phyloP scores from a whole-genome alignment of 2,888 invertebrate species.

The Ellobium chinense region DNA sequence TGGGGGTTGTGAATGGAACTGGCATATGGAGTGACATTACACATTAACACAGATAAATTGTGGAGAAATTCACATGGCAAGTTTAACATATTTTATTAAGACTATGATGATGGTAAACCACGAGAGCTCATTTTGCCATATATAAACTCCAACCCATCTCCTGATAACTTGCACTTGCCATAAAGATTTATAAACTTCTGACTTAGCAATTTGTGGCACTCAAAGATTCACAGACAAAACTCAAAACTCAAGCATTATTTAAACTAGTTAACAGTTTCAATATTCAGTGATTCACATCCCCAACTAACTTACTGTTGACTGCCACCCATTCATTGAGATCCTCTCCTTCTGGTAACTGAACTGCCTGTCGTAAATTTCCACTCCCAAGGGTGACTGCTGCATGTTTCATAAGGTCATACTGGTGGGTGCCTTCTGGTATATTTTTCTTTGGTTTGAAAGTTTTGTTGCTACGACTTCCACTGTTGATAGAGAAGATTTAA shows the following conservation, averaged over 20 bases:
- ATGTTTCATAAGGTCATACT: slow-evolving; percentile 98
- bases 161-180: too few species aligned
- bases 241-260: background rate
- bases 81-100: too few species aligned
- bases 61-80: too few species aligned
- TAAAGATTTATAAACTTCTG: too few species aligned
- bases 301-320: slow-evolving; percentile 92
- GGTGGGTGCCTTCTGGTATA: slow-evolving; percentile 98
- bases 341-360: slow-evolving; percentile 98
- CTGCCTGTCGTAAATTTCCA: slow-evolving; percentile 96
- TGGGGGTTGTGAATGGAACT: too few species aligned
- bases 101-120: too few species aligned
- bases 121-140: too few species aligned
- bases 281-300: background rate
- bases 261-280: too few species aligned
- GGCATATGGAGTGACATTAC: too few species aligned
- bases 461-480: slow-evolving; percentile 82
- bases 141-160: too few species aligned
- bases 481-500: slow-evolving; percentile 36
- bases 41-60: too few species aligned
- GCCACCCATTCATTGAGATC: slow-evolving; percentile 99
- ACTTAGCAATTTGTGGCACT: too few species aligned
- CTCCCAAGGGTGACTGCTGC: slow-evolving; percentile 96
- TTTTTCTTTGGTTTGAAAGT: slow-evolving; percentile 99
- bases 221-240: background rate